phyloP scores from a whole-genome alignment of 1,140 invertebrate genomes.

The Hylaeus anthracinus region DNA sequence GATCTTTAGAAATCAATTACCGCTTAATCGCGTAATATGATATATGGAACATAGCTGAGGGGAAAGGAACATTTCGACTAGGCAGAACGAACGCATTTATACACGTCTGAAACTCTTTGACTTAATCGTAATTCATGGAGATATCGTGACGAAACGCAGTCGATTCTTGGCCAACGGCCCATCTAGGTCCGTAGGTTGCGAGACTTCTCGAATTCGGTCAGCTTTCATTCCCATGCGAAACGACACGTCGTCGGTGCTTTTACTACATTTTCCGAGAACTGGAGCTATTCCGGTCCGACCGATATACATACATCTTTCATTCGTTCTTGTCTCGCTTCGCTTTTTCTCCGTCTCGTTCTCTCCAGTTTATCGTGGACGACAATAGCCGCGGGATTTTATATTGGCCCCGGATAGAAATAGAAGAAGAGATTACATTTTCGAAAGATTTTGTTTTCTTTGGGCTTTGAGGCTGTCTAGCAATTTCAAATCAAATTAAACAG shows the following conservation, averaged over 20 bases:
- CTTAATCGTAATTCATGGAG: slow-evolving; percentile 52
- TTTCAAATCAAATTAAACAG: too few species aligned
- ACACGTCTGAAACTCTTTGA: slow-evolving; percentile 31
- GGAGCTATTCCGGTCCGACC: slow-evolving; percentile 10
- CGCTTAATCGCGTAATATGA: not conserved
- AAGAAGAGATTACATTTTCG: too few species aligned
- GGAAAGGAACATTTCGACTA: slow-evolving; percentile 3
- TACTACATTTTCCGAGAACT: slow-evolving; percentile 27
- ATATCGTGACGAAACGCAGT: slow-evolving; percentile 33
- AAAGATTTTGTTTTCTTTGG: too few species aligned
- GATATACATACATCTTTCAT: slow-evolving; percentile 17
- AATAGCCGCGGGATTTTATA: not conserved
- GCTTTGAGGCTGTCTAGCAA: too few species aligned
- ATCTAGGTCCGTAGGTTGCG: not conserved
- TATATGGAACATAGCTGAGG: slow-evolving; percentile 1
- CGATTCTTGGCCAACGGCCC: slow-evolving; percentile 54
- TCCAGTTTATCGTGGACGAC: not conserved
- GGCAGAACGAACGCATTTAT: slow-evolving; percentile 32
- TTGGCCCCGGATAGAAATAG: too few species aligned
- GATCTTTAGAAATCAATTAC: not conserved
- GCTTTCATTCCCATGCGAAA: slow-evolving; percentile 25
- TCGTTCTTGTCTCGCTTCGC: not conserved
- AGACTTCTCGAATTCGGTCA: slow-evolving; percentile 17
- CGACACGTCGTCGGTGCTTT: not conserved
- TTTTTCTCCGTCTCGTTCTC: not conserved